phyloP scores from a whole-genome alignment of 2,797 vertebrate species.

The Esox lucius region DNA sequence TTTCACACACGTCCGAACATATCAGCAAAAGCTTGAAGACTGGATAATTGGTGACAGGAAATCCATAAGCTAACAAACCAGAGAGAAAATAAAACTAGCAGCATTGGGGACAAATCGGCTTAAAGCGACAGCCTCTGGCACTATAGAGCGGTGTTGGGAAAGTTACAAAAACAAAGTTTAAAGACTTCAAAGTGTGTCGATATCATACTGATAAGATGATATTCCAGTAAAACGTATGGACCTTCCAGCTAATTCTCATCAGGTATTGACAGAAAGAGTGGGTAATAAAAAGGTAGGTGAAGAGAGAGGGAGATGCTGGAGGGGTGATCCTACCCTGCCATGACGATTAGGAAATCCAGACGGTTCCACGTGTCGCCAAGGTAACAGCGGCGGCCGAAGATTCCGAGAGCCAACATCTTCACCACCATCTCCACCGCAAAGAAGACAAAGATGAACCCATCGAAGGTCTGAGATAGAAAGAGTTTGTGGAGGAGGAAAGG shows the following conservation, averaged over 20 bases:
- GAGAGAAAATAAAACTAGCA: not conserved
- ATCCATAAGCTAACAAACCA: not conserved
- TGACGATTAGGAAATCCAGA: conserved; percentile 97
- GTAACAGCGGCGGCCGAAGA: conserved; percentile 93
- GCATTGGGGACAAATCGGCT: not conserved
- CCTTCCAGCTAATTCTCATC: too few relatives aligned
- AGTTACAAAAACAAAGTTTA: too few relatives aligned
- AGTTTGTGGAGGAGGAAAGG: not conserved
- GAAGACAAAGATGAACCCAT: conserved; percentile 97
- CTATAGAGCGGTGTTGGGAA: too few relatives aligned
- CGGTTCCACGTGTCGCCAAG: conserved; percentile 99
- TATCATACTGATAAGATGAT: too few relatives aligned
- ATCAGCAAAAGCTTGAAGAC: too few relatives aligned
- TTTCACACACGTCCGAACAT: too few relatives aligned
- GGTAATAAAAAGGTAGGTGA: not conserved
- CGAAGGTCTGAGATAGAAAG: conserved; percentile 82
- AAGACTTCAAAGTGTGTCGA: too few relatives aligned
- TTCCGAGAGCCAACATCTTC: conserved; percentile 97
- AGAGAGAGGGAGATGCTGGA: not conserved
- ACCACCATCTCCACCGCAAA: conserved; percentile 98
- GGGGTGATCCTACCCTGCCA: conserved; percentile 85
- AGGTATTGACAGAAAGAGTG: not conserved
- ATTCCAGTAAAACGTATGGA: too few relatives aligned
- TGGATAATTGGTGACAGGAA: too few relatives aligned
- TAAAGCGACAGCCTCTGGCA: too few relatives aligned